Evolutionary conservation across 2,113 vertebrate genomes (phyloP), one percentile per base, ranked within the genome.

Genomic region (Argyrosomus japonicus): DNA sequence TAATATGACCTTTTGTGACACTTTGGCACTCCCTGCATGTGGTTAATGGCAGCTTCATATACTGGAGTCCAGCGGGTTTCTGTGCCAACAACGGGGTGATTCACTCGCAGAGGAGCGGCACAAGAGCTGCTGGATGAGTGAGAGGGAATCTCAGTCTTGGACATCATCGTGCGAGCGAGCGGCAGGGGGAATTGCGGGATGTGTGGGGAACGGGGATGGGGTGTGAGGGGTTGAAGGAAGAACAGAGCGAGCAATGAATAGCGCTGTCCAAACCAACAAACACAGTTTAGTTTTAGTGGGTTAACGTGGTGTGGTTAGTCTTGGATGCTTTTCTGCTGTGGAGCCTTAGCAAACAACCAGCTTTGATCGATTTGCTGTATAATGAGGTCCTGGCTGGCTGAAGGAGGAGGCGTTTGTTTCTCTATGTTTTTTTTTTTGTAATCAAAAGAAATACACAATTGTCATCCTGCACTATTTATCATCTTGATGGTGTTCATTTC

Each of bases 311-410:
- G 60, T 19, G 47, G 67, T 68, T 75, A 72, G 40, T 84, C 9
- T 82, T 84, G 60, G 68, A 71, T 53, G 75, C 29, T 64, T 75
- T 75, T 76, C 43, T 76, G 25, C 29, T 43, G 17, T 73, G 73
- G 62, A 81, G 64, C 19, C 32, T 63, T 43, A 78, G 76, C 58
- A 87, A 89, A 83, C 79, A 89, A 68, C 56, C 36, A 68, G 63
- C n/a, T 14, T 43, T 65, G 27, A 84, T 61, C 68, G 71, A 87
- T 81, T 70, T 58, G 77, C 23, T 64, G 51, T 19, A 45, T 45
- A 80, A 85, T 86, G 68, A 79, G 68, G 40, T 68, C 45, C 65
- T 72, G 32, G 48, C 6, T 77, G 63, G 65, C 67, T 62, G 36
- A 79, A 32, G 4, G 40, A 79, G 54, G 45, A 19, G 21, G 8